A percentile compares a stretch with the other conserved stretches of the same genome.
These are phyloP conservation scores for Pelecanoides urinatrix DNA, from an alignment of 2,113 vertebrate species.

Conservation along the genomic window DNA sequence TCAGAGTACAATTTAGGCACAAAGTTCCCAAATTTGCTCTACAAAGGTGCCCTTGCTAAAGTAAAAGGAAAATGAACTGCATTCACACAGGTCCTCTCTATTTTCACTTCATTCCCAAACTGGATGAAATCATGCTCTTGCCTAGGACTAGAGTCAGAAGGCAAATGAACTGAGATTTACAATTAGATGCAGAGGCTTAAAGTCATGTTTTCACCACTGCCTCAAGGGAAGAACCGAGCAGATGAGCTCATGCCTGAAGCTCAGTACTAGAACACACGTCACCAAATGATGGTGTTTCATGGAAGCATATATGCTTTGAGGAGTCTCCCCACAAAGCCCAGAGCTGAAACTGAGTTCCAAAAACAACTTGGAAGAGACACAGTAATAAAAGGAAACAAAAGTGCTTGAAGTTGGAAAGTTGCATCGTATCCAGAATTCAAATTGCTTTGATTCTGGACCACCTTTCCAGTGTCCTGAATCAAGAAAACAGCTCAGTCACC, in stretches of 20 bases:
- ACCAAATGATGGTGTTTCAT: accelerated
- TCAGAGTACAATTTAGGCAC: neutral
- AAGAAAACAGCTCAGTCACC: neutral
- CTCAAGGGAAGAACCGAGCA: neutral
- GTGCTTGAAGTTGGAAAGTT: neutral
- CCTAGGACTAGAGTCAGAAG: neutral
- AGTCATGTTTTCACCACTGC: neutral
- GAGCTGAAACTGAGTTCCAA: neutral
- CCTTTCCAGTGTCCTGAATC: neutral
- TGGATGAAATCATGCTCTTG: neutral
- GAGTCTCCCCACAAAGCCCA: neutral
- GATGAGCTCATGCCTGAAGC: neutral
- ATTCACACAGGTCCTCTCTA: neutral
- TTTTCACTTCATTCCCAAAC: neutral
- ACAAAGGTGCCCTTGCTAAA: neutral
- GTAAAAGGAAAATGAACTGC: neutral
- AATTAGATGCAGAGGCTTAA: neutral
- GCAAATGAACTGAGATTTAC: neutral
- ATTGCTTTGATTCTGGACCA: neutral
- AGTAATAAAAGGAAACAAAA: neutral
- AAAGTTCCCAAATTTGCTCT: neutral
- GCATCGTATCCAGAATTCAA: neutral
- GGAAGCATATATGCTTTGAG: neutral
- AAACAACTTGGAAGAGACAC: neutral
- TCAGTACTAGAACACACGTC: neutral